Base-by-base conservation (phyloP, 1,140 invertebrate species). In the Arctopsyche grandis region DNA sequence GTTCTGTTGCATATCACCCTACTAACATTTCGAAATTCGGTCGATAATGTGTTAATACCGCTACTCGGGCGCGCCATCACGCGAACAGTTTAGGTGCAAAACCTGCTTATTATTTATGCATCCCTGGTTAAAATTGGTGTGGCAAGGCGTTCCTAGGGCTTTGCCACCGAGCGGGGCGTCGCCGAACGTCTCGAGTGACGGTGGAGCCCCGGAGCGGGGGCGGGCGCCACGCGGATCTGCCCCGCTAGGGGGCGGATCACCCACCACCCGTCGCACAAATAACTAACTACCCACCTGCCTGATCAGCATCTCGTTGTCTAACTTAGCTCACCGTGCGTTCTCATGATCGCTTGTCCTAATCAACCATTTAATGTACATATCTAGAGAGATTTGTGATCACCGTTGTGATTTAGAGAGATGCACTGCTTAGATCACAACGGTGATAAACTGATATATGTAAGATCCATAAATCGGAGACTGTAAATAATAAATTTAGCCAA, bases 111-210 rank as follows among this genome's bases (percentile, higher is more conserved):
- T 48, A 75, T 58, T 52, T 75, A 7, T n/a, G 29, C 24, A 5
- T 16, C 29, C 81, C 81, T 81, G 79, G 66, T 79, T 69, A 12
- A 58, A 69, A 60, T 74, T 26, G 81, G 69, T 69, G 74, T 44
- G 79, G 77, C 77, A 79, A 82, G 81, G 81, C 81, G 81, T 82
- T 82, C 77, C 81, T 82, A 79, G 81, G 81, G 81, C 81, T 80
- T 80, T 63, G 66, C 70, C 70, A 66, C 60, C 56, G 26, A 29
- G 79, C 76, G 79, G 77, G 81, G 81, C 81, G 81, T 69, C 66
- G 24, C 81, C 77, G 75, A 76, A 38, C 69, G 43, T 60, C 48
- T 71, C 38, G 26, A 43, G 21, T 38, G 52, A 75, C 52, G 16
- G 16, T 52, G 43, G 22, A 73, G 60, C 70, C 77, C 77, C 77